phyloP scores from a whole-genome alignment of 2,888 invertebrate genomes.

The Amiota communis region DNA sequence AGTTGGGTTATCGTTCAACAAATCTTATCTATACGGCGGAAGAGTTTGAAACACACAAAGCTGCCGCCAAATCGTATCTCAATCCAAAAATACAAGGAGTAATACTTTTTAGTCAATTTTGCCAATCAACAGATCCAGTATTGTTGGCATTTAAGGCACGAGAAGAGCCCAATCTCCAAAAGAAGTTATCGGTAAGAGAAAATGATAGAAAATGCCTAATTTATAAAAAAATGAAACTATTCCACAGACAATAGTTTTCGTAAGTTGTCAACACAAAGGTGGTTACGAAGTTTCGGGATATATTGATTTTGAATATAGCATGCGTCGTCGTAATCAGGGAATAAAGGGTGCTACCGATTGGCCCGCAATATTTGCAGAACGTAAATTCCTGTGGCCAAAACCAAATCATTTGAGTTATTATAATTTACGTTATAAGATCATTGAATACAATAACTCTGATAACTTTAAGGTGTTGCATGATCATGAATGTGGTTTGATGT shows the following conservation, averaged over 20 bases:
- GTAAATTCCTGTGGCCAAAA: slow-evolving; percentile 79
- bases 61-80: slow-evolving; percentile 76
- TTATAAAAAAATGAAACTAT: neutral
- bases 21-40: slow-evolving; percentile 74
- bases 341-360: slow-evolving; percentile 77
- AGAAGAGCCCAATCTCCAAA: slow-evolving; percentile 83
- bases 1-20: slow-evolving; percentile 82
- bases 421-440: slow-evolving; percentile 83
- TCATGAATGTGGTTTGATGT: slow-evolving; percentile 81
- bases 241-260: slow-evolving; percentile 83
- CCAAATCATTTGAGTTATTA: slow-evolving; percentile 81
- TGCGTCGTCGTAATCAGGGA: slow-evolving; percentile 52
- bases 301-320: slow-evolving; percentile 79
- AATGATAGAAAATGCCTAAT: neutral
- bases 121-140: slow-evolving; percentile 76
- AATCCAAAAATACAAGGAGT: slow-evolving; percentile 72
- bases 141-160: slow-evolving; percentile 81
- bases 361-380: slow-evolving; percentile 81
- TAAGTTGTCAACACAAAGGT: slow-evolving; percentile 79
- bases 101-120: slow-evolving; percentile 77
- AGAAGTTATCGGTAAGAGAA: slow-evolving; percentile 80
- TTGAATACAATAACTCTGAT: slow-evolving; percentile 81
- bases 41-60: slow-evolving; percentile 77
- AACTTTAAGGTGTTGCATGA: slow-evolving; percentile 86
- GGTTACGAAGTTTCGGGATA: slow-evolving; percentile 89